Percentiles rank a stretch among this genome's conserved stretches.
These are phyloP conservation scores for Ophioderma brevispina DNA, from an alignment of 35 echinoderm and acorn worm genomes.

Conservation along the genomic window DNA sequence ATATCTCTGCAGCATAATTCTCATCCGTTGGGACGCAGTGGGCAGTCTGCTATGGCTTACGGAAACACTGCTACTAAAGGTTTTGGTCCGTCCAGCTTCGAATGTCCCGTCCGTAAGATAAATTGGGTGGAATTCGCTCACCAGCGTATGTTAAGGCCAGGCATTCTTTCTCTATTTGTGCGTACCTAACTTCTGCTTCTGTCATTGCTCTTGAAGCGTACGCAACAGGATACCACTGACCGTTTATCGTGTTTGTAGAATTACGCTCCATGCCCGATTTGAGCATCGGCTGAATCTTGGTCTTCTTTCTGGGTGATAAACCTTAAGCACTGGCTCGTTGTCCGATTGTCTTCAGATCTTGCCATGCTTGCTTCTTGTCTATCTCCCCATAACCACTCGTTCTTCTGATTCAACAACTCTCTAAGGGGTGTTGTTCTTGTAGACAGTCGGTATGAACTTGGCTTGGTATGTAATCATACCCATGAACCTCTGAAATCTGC, in stretches of 20 bases:
- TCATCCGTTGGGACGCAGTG: no score
- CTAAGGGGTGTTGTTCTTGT: conserved; percentile 53
- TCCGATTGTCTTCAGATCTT: conserved; percentile 27
- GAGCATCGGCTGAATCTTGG: conserved; percentile 50
- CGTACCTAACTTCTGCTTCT: conserved; percentile 32
- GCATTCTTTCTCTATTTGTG: conserved; percentile 57
- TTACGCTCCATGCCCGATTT: conserved; percentile 50
- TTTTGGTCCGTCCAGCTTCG: conserved; percentile 63
- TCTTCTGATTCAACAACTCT: conserved; percentile 50
- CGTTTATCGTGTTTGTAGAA: conserved; percentile 52
- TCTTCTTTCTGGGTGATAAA: conserved; percentile 51
- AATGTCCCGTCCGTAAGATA: conserved; percentile 49
- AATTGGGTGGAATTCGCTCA: conserved; percentile 67
- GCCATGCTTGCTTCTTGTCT: conserved; percentile 39
- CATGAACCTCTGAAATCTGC: conserved; percentile 60
- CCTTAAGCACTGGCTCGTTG: conserved; percentile 14
- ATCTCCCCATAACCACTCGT: conserved; percentile 57
- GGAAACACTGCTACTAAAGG: conserved; percentile 51
- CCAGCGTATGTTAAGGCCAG: conserved; percentile 54
- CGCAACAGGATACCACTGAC: conserved; percentile 48
- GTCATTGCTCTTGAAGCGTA: conserved; percentile 64
- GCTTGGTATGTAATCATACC: conserved; percentile 65
- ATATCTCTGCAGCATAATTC: conserved; percentile 73
- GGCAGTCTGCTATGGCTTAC: conserved; percentile 50
- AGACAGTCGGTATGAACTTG: conserved; percentile 64